Percentiles rank a stretch among this genome's conserved stretches.
Conservation (phyloP, 2,113 vertebrate genomes). For the Menura novaehollandiae region DNA sequence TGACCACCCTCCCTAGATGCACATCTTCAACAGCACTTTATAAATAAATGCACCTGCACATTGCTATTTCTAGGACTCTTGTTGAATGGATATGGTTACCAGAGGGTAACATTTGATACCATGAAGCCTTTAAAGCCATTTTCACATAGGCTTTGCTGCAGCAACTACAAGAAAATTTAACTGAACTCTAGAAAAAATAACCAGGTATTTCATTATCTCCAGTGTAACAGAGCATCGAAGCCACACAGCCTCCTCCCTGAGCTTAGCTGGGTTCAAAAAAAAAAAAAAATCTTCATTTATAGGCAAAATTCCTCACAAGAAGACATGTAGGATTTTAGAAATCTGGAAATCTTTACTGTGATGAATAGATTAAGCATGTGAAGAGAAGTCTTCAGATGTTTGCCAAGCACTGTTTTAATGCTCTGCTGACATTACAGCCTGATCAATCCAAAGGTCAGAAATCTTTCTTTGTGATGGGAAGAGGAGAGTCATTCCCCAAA, state of each 20-base stretch:
- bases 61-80: background rate
- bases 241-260: background rate
- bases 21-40: background rate
- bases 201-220: background rate
- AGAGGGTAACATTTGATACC: background rate
- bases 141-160: background rate
- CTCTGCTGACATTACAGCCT: background rate
- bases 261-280: background rate
- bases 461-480: background rate
- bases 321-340: background rate
- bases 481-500: background rate
- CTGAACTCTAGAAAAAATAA: background rate
- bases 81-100: background rate
- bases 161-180: background rate
- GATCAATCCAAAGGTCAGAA: background rate
- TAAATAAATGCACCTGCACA: background rate
- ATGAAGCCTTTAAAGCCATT: background rate
- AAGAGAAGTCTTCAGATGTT: background rate
- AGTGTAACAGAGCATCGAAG: background rate
- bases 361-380: background rate
- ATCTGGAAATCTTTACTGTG: background rate
- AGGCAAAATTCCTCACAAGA: background rate
- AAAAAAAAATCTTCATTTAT: background rate
- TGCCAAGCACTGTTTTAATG: background rate
- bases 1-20: background rate